phyloP scores from a whole-genome alignment of 2,797 vertebrate species.

The Darevskia mixta region DNA sequence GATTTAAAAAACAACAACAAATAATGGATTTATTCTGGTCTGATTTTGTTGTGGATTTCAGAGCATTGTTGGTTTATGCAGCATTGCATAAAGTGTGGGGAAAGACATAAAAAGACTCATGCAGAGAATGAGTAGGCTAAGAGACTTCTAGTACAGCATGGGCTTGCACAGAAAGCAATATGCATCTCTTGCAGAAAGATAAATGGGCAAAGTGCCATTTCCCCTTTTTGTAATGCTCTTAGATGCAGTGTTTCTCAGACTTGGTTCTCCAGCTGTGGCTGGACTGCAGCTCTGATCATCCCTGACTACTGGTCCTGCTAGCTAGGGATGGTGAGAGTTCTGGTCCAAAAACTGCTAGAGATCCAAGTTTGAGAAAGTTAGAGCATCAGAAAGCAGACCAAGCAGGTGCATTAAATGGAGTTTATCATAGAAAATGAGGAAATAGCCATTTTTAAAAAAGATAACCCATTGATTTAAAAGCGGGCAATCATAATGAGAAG shows the following conservation, averaged over 20 bases:
- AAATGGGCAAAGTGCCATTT: neutral
- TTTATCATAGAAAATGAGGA: neutral
- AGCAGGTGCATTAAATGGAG: neutral
- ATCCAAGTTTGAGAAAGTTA: no score
- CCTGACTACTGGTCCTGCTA: no score
- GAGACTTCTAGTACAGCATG: neutral
- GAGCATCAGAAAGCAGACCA: neutral
- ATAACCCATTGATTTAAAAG: neutral
- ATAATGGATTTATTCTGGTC: slow-evolving; percentile 6
- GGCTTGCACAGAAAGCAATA: neutral
- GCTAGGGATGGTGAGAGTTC: no score
- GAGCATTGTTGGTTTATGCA: neutral
- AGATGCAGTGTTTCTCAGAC: no score
- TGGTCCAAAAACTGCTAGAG: no score
- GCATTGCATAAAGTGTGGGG: neutral
- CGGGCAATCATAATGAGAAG: neutral
- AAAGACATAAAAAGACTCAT: neutral
- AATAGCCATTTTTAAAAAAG: neutral
- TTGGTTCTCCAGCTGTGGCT: no score
- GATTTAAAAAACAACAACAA: neutral
- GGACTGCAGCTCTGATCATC: no score
- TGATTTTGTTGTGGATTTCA: neutral
- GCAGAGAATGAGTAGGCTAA: neutral
- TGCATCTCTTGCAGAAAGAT: neutral
- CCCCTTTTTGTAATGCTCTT: neutral